A percentile compares a stretch with the other conserved stretches of the same genome.
Conservation (phyloP, 2,888 invertebrate species). For the Camptogramma bilineatum region DNA sequence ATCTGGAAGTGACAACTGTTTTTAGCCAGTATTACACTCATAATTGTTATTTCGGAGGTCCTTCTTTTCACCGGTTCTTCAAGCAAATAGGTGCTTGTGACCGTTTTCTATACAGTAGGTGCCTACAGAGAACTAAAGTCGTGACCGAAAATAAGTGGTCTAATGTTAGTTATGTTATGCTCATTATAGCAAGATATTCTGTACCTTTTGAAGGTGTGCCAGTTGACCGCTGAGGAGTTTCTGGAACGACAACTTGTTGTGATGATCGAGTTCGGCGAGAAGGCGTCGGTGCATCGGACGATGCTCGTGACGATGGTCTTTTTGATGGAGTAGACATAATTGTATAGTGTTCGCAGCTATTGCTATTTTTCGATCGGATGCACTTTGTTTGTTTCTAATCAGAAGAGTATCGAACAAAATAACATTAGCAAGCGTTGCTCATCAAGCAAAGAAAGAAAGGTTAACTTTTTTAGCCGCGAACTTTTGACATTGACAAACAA, state of each 20-base stretch:
- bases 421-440: not conserved
- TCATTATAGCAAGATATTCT: not conserved
- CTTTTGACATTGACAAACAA: conserved; percentile 31
- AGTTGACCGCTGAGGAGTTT: conserved; percentile 78
- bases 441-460: not conserved
- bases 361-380: conserved; percentile 10
- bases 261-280: conserved; percentile 75
- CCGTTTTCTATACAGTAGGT: too few species aligned
- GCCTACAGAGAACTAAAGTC: too few species aligned
- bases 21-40: not conserved
- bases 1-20: conserved; percentile 47
- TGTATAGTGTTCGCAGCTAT: conserved; percentile 11
- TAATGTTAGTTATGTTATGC: too few species aligned
- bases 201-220: conserved; percentile 75
- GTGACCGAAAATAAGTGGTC: too few species aligned
- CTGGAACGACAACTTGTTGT: conserved; percentile 78
- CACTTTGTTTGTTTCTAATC: conserved; percentile 19
- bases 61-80: too few species aligned
- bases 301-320: conserved; percentile 75
- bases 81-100: too few species aligned
- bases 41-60: too few species aligned
- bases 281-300: conserved; percentile 78
- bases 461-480: conserved; percentile 37
- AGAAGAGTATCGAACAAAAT: conserved; percentile 13
- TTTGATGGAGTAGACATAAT: conserved; percentile 77